A percentile compares a stretch with the other conserved stretches of the same genome.
Conservation (phyloP, 2,797 vertebrate genomes). For the Cichlasoma orientale region DNA sequence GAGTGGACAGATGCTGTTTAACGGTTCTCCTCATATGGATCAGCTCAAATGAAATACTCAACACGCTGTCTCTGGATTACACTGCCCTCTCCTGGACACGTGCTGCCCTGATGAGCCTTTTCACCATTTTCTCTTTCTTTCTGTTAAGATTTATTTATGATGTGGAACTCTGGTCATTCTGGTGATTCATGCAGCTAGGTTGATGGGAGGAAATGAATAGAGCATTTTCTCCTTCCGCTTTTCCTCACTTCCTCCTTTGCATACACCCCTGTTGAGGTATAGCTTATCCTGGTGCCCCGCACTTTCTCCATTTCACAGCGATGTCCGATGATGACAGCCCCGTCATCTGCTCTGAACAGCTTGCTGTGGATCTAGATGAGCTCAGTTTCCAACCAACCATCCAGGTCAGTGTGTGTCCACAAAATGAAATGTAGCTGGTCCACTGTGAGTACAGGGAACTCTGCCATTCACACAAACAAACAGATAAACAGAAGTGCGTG, state of each 20-base stretch:
- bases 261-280: not conserved
- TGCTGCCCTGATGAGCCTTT: not conserved
- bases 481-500: slow-evolving; percentile 26
- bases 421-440: slow-evolving; percentile 63
- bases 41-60: slow-evolving; percentile 44
- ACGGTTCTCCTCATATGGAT: slow-evolving; percentile 51
- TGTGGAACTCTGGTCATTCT: not conserved
- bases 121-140: not conserved
- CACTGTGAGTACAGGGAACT: slow-evolving; percentile 26
- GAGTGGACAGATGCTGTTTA: slow-evolving; percentile 58
- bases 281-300: slow-evolving; percentile 2
- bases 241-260: not conserved
- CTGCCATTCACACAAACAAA: slow-evolving; percentile 5
- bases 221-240: not conserved
- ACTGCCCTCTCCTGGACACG: slow-evolving; percentile 72
- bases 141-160: not conserved
- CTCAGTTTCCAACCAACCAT: slow-evolving; percentile 34
- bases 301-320: slow-evolving; percentile 23
- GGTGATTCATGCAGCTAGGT: not conserved
- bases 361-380: slow-evolving; percentile 63
- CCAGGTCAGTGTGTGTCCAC: slow-evolving; percentile 46
- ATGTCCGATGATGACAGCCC: slow-evolving; percentile 57
- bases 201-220: not conserved
- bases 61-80: slow-evolving; percentile 24
- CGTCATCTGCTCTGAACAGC: slow-evolving; percentile 61